Evolutionary conservation across 2,888 invertebrate genomes (phyloP).

Genomic region (Rhopalosiphum nymphaeae): DNA sequence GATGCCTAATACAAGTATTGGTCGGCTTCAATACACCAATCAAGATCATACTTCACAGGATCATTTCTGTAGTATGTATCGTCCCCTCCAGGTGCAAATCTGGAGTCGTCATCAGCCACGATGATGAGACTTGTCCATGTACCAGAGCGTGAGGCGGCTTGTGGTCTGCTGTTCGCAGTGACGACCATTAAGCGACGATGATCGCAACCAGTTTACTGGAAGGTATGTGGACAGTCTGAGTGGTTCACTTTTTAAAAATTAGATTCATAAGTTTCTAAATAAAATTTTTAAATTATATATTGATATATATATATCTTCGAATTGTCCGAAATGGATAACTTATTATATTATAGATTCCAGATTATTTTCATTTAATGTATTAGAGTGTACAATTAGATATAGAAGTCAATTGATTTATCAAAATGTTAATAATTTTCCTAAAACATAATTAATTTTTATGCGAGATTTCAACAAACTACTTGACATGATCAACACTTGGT

Average conservation of each 20-base stretch:
- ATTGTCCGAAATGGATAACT: too few species aligned
- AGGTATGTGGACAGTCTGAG: constrained; percentile 36
- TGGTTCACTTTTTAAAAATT: constrained; percentile 29
- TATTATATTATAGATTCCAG: too few species aligned
- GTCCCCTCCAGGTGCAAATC: constrained; percentile 61
- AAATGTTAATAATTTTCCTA: too few species aligned
- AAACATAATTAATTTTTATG: too few species aligned
- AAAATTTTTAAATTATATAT: too few species aligned
- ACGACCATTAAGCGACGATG: constrained; percentile 35
- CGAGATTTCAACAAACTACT: too few species aligned
- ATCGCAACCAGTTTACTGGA: constrained; percentile 19
- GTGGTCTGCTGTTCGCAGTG: neutral
- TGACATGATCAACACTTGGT: too few species aligned
- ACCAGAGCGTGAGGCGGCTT: constrained; percentile 49
- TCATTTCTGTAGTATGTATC: constrained; percentile 62
- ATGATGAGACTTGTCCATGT: constrained; percentile 52
- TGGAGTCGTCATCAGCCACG: constrained; percentile 56
- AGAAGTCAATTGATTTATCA: too few species aligned
- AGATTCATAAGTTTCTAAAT: too few species aligned
- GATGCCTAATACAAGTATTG: neutral
- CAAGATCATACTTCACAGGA: constrained; percentile 63
- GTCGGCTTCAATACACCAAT: rapidly evolving
- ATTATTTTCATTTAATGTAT: too few species aligned
- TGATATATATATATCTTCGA: too few species aligned
- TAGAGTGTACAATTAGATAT: too few species aligned